These are phyloP conservation scores for Gonatopus flavifemur DNA, from an alignment of 1,140 invertebrate species.

Conservation along the genomic window DNA sequence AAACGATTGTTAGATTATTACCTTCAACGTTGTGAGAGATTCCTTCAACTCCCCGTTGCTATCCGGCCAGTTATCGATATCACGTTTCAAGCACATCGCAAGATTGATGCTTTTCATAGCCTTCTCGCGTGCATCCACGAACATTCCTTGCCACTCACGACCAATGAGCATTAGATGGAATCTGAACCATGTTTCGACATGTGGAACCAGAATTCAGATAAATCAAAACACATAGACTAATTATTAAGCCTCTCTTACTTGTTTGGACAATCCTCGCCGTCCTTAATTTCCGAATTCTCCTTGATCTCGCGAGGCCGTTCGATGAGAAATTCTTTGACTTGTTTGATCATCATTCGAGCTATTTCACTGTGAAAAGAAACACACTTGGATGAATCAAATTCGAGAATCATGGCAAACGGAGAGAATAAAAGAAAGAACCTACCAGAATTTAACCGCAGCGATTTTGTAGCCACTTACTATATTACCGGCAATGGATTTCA, in stretches of 20 bases:
- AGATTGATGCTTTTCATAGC: constrained; percentile 78
- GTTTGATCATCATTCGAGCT: constrained; percentile 40
- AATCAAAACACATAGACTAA: background rate
- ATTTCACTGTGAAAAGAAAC: constrained; percentile 40
- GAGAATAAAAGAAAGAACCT: constrained; percentile 18
- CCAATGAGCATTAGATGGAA: constrained; percentile 71
- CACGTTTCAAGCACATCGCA: constrained; percentile 73
- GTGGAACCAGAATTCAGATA: constrained; percentile 4
- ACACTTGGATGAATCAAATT: background rate
- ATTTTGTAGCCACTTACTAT: constrained; percentile 69
- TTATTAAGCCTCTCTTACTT: constrained; percentile 23
- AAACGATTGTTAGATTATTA: constrained; percentile 32
- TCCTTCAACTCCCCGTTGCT: constrained; percentile 59
- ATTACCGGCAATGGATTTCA: constrained; percentile 69
- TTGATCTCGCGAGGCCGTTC: constrained; percentile 43
- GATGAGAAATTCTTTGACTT: constrained; percentile 44
- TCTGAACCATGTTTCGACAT: constrained; percentile 40
- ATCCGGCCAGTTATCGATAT: constrained; percentile 64
- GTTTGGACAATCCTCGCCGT: constrained; percentile 28
- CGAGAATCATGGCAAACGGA: constrained; percentile 2
- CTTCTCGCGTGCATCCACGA: constrained; percentile 77
- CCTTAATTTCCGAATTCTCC: constrained; percentile 28
- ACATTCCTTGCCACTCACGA: constrained; percentile 76
- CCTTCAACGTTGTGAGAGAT: constrained; percentile 66
- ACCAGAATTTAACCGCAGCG: constrained; percentile 71